A percentile compares a stretch with the other conserved stretches of the same genome.
phyloP scores from a whole-genome alignment of 1,140 invertebrate species.

The Drosophila bocki region DNA sequence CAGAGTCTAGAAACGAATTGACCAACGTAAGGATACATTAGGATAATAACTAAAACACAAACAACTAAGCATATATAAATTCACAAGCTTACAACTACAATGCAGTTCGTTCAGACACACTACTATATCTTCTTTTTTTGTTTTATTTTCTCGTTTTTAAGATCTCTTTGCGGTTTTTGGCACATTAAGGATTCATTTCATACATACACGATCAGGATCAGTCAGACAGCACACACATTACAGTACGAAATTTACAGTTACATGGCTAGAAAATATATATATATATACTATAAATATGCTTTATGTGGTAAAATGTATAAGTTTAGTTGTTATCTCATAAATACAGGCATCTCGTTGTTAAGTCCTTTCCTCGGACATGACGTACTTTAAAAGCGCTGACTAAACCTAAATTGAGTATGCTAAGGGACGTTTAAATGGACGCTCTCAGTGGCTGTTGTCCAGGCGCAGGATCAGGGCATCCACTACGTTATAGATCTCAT shows the following conservation, averaged over 20 bases:
- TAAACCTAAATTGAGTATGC: slow-evolving; percentile 62
- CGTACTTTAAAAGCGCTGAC: slow-evolving; percentile 76
- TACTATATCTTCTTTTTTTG: slow-evolving; percentile 28
- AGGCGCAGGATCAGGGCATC: slow-evolving; percentile 81
- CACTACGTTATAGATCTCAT: slow-evolving; percentile 90
- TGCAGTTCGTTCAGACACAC: slow-evolving; percentile 57
- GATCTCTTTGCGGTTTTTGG: slow-evolving; percentile 61
- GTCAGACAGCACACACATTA: slow-evolving; percentile 36
- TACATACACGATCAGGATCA: slow-evolving; percentile 48
- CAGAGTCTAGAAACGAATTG: slow-evolving; percentile 44
- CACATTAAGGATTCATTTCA: slow-evolving; percentile 79
- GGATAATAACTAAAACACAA: slow-evolving; percentile 57
- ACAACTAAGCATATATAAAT: slow-evolving; percentile 53
- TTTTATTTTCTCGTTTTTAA: slow-evolving; percentile 25
- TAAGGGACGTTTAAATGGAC: slow-evolving; percentile 23
- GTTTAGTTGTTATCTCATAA: slow-evolving; percentile 66
- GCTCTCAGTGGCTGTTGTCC: slow-evolving; percentile 76
- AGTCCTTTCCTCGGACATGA: slow-evolving; percentile 37
- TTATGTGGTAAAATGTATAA: slow-evolving; percentile 63
- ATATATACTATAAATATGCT: slow-evolving; percentile 55
- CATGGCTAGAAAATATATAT: slow-evolving; percentile 72
- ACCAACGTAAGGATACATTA: slow-evolving; percentile 40
- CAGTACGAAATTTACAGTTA: slow-evolving; percentile 63
- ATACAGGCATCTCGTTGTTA: slow-evolving; percentile 77
- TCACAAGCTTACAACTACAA: slow-evolving; percentile 48